Evolutionary conservation across 1,140 invertebrate species (phyloP).

Genomic region (Pemphigus obesinymphae): DNA sequence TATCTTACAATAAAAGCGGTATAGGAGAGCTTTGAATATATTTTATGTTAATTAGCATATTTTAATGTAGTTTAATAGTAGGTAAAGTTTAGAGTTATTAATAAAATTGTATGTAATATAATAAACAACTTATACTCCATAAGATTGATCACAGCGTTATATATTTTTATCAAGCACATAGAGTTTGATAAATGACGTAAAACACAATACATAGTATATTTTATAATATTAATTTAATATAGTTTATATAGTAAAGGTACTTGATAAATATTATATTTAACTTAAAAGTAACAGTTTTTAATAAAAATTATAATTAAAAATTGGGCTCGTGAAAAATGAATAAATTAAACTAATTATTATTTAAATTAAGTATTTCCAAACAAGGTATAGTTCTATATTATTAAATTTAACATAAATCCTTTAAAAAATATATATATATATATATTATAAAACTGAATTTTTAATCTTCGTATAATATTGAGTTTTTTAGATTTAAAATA

Average conservation of each 20-base stretch:
- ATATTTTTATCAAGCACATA: background rate
- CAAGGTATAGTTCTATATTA: background rate
- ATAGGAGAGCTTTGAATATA: too few relatives aligned
- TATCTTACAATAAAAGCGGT: too few relatives aligned
- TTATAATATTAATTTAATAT: too few relatives aligned
- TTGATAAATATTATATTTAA: background rate
- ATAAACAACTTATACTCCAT: too few relatives aligned
- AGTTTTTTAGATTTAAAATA: background rate
- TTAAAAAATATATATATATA: background rate
- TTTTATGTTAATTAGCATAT: too few relatives aligned
- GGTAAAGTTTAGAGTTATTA: too few relatives aligned
- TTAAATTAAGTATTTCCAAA: background rate
- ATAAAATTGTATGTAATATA: too few relatives aligned
- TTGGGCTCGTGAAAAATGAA: background rate
- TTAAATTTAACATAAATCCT: background rate
- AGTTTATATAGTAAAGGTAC: background rate
- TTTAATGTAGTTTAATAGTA: too few relatives aligned
- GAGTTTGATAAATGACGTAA: background rate
- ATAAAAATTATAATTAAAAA: background rate
- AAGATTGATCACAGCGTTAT: too few relatives aligned
- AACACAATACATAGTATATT: too few relatives aligned
- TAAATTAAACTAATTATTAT: background rate
- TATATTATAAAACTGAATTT: background rate
- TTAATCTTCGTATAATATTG: background rate
- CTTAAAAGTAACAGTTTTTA: background rate